These are phyloP conservation scores for Limosa lapponica DNA, from an alignment of 2,797 vertebrate species.

Conservation along the genomic window DNA sequence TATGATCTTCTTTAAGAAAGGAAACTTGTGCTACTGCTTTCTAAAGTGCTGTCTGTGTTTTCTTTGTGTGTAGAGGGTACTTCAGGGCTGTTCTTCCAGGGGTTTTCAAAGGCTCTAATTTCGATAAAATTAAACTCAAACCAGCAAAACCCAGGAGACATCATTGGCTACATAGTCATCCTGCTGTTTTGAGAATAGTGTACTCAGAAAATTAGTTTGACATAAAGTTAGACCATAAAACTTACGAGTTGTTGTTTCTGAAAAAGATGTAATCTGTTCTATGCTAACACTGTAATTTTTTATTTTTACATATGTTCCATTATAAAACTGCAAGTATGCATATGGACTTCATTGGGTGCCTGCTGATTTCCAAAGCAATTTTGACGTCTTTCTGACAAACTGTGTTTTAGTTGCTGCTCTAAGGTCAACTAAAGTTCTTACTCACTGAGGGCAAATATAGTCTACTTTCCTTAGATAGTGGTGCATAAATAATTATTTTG, in stretches of 20 bases:
- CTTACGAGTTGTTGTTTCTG: background rate
- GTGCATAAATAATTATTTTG: background rate
- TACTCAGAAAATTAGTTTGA: slow-evolving; percentile 44
- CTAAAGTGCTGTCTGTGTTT: background rate
- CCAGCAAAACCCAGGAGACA: background rate
- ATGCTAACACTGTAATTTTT: background rate
- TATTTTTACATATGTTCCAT: background rate
- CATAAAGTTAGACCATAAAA: slow-evolving; percentile 27
- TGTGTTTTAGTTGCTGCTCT: background rate
- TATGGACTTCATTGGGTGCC: background rate
- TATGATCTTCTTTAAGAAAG: background rate
- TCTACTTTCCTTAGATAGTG: background rate
- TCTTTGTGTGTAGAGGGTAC: background rate
- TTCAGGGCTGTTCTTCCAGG: background rate
- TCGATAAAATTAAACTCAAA: slow-evolving; percentile 1
- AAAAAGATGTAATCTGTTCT: background rate
- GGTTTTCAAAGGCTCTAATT: slow-evolving; percentile 31
- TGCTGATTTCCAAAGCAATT: slow-evolving; percentile 22
- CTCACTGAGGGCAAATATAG: background rate
- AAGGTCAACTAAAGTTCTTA: background rate
- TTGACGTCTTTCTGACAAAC: background rate
- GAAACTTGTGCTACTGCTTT: background rate
- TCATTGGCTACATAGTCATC: background rate
- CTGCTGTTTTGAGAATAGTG: slow-evolving; percentile 33
- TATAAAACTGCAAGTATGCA: background rate